These are phyloP conservation scores for Protobothrops flavoviridis DNA, from an alignment of 2,113 vertebrate species.

Conservation along the genomic window DNA sequence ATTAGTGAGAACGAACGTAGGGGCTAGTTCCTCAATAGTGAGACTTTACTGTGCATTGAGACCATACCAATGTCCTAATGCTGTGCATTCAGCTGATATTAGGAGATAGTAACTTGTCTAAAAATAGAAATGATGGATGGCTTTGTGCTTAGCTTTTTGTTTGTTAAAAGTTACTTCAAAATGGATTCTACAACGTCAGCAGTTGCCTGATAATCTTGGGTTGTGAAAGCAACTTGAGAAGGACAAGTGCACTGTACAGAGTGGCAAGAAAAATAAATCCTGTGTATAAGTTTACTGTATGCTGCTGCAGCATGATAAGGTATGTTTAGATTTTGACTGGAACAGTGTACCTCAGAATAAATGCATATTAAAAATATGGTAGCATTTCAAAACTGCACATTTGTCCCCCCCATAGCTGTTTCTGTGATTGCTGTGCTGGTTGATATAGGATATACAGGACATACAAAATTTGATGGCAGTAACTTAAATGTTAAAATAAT, in stretches of 20 bases:
- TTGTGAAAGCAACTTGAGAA: neutral
- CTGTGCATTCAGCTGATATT: neutral
- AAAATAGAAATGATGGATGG: neutral
- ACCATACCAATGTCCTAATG: neutral
- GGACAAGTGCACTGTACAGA: neutral
- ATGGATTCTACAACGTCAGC: neutral
- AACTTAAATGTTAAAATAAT: conserved; percentile 59
- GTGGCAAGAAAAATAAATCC: neutral
- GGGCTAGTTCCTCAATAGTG: neutral
- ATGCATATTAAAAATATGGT: neutral
- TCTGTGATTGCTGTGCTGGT: neutral
- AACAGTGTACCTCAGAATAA: neutral
- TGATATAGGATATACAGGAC: neutral
- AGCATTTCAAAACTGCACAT: neutral
- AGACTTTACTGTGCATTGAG: neutral
- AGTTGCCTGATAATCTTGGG: neutral
- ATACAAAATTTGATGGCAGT: conserved; percentile 47
- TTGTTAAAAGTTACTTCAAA: neutral
- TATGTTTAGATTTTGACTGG: neutral
- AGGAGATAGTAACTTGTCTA: neutral
- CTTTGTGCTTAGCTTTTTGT: neutral
- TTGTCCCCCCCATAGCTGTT: neutral
- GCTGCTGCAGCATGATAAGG: neutral
- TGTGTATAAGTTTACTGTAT: neutral
- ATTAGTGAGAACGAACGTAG: neutral